These are phyloP conservation scores for Drosophila littoralis DNA, from an alignment of 1,140 invertebrate genomes.

Conservation along the genomic window DNA sequence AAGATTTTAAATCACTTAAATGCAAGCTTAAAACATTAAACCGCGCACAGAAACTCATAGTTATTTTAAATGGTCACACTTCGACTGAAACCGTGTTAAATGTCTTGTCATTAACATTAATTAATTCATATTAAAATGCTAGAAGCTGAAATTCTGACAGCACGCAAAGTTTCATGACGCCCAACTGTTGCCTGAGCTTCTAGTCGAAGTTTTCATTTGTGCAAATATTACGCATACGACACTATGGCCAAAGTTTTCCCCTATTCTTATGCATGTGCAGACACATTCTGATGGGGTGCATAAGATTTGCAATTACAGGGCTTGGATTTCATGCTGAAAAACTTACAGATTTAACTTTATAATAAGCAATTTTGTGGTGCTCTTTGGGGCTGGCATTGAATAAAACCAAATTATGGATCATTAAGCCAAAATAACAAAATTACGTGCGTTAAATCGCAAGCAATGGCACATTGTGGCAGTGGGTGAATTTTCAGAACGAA, in stretches of 20 bases:
- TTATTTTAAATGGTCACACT: background rate
- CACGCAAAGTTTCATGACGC: constrained; percentile 7
- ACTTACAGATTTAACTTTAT: constrained; percentile 38
- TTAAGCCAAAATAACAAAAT: constrained; percentile 48
- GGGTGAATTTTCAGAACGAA: background rate
- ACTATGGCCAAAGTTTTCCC: constrained; percentile 12
- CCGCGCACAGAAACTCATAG: background rate
- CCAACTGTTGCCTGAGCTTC: constrained; percentile 16
- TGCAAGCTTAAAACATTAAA: too few relatives aligned
- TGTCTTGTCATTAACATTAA: constrained; percentile 22
- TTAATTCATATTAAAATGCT: constrained; percentile 7
- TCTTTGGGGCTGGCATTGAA: background rate
- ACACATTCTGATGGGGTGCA: constrained; percentile 9
- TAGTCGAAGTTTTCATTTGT: constrained; percentile 15
- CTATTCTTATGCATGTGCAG: background rate
- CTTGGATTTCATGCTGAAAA: background rate
- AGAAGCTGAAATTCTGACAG: constrained; percentile 3
- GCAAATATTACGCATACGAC: constrained; percentile 37
- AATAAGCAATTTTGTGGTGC: constrained; percentile 36
- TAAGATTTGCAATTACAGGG: constrained; percentile 37
- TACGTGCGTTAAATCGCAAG: constrained; percentile 45
- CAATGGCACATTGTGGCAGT: background rate
- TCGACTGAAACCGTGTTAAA: background rate
- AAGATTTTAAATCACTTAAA: too few relatives aligned
- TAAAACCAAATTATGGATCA: constrained; percentile 47